Evolutionary conservation across 2,888 invertebrate genomes (phyloP).

Genomic region (Micropterix aruncella): DNA sequence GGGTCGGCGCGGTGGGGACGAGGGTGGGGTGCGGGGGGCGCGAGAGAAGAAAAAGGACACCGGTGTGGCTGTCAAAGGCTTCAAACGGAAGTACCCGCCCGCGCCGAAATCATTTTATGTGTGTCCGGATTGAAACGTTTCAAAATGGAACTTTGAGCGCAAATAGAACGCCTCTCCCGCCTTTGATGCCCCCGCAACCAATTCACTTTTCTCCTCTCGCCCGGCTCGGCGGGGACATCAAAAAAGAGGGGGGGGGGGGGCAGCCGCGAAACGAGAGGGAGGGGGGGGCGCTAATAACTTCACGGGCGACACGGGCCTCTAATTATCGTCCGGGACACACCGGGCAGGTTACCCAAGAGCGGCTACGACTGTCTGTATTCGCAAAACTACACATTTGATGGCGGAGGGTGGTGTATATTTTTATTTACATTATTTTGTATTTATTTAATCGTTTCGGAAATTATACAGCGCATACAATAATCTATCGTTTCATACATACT

Average conservation of each 20-base stretch:
- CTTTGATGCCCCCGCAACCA: slow-evolving; percentile 3
- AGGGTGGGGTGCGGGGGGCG: background rate
- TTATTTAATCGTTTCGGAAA: too few species aligned
- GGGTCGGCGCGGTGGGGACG: background rate
- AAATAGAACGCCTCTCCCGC: background rate
- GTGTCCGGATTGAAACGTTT: background rate
- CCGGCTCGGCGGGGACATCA: slow-evolving; percentile 3
- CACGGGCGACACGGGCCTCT: background rate
- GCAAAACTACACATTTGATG: too few species aligned
- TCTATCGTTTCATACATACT: too few species aligned
- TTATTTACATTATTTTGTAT: too few species aligned
- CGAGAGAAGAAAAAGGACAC: background rate
- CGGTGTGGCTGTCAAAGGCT: background rate
- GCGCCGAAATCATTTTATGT: background rate
- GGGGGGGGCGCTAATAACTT: background rate
- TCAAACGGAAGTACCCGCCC: too few species aligned
- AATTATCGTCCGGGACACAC: background rate
- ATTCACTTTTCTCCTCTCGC: slow-evolving; percentile 9
- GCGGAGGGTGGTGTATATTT: too few species aligned
- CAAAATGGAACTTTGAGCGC: background rate
- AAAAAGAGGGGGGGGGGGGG: background rate
- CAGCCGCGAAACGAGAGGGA: background rate
- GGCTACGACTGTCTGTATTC: too few species aligned
- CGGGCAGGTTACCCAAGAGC: too few species aligned
- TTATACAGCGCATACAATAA: too few species aligned